phyloP scores from a whole-genome alignment of 2,797 vertebrate species.

The Myiothlypis coronata region DNA sequence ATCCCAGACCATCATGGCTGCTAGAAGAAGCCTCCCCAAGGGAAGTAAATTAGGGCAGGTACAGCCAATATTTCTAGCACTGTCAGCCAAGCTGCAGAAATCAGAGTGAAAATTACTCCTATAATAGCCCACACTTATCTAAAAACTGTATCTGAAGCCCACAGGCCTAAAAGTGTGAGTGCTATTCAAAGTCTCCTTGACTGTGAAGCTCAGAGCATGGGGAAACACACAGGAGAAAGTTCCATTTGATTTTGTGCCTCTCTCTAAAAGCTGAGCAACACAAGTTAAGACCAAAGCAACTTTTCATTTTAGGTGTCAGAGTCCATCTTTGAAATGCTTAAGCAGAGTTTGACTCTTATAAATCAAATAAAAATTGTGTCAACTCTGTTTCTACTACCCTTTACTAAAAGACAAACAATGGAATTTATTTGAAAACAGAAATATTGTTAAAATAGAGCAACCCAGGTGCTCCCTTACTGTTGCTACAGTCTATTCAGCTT shows the following conservation, averaged over 20 bases:
- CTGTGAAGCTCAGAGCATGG: neutral
- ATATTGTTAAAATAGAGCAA: neutral
- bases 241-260: neutral
- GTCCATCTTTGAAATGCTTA: neutral
- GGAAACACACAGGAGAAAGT: neutral
- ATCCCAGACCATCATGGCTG: neutral
- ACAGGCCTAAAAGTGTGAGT: neutral
- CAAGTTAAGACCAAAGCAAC: neutral
- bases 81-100: neutral
- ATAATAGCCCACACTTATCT: neutral
- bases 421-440: neutral
- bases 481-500: slow-evolving; percentile 4
- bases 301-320: neutral
- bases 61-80: neutral
- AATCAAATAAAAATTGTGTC: neutral
- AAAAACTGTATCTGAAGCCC: neutral
- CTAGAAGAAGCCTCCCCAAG: neutral
- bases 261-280: neutral
- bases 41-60: neutral
- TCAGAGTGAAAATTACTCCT: neutral
- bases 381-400: neutral
- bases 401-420: neutral
- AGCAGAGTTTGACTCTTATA: neutral
- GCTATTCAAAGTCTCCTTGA: neutral
- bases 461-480: neutral